These are phyloP conservation scores for Drosophila nigritarsus DNA, from an alignment of 2,888 invertebrate species.

Conservation along the genomic window DNA sequence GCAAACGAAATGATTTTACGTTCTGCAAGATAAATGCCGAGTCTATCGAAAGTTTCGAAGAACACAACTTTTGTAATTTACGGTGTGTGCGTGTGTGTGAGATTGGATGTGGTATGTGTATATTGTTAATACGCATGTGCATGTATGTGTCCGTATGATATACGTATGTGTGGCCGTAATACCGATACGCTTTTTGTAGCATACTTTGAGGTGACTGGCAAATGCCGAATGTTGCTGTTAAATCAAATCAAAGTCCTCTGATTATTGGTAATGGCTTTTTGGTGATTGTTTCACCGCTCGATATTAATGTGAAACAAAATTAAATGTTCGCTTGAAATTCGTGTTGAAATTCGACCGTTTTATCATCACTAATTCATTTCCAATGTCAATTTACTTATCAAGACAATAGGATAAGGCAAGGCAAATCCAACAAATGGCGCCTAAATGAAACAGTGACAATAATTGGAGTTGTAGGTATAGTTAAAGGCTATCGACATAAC, in stretches of 20 bases:
- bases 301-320: not conserved
- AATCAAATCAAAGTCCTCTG: slow-evolving; percentile 1
- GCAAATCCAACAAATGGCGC: not conserved
- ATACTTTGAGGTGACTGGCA: slow-evolving; percentile 31
- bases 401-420: not conserved
- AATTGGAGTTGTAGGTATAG: not conserved
- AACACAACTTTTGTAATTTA: slow-evolving; percentile 41
- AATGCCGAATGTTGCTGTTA: not conserved
- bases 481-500: not conserved
- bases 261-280: not conserved
- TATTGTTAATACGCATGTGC: slow-evolving; percentile 3
- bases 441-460: not conserved
- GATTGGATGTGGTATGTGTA: not conserved
- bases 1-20: slow-evolving; percentile 49
- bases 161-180: slow-evolving; percentile 3
- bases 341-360: not conserved
- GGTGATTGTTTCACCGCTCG: not conserved
- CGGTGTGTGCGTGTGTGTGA: slow-evolving; percentile 8
- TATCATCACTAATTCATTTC: not conserved
- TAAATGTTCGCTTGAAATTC: not conserved
- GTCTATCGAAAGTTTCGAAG: slow-evolving; percentile 40
- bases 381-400: not conserved
- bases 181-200: slow-evolving; percentile 34
- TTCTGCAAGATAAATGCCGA: slow-evolving; percentile 43
- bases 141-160: slow-evolving; percentile 2